A percentile compares a stretch with the other conserved stretches of the same genome.
Conservation (phyloP, 2,113 vertebrate species). For the Protobothrops mucrosquamatus region DNA sequence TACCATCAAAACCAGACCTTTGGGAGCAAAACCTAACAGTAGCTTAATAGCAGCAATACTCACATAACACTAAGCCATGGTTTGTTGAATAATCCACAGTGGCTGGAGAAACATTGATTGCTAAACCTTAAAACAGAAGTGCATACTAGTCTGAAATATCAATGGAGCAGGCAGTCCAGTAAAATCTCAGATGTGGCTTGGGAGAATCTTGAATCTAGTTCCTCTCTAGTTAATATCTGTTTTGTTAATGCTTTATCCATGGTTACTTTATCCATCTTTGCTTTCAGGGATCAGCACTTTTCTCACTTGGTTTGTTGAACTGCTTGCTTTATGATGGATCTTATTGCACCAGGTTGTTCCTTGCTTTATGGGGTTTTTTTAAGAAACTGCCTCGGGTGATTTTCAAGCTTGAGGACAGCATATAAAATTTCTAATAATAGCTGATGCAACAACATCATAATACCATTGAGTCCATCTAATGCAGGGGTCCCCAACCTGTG, state of each 20-base stretch:
- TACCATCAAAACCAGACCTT: too few relatives aligned
- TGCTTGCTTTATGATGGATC: not conserved
- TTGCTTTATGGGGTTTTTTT: not conserved
- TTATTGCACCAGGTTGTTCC: not conserved
- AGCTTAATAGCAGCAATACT: too few relatives aligned
- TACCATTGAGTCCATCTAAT: not conserved
- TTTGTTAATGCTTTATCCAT: too few relatives aligned
- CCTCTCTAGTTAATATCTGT: too few relatives aligned
- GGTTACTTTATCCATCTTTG: not conserved
- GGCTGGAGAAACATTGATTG: not conserved
- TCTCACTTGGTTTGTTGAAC: not conserved
- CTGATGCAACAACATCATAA: not conserved
- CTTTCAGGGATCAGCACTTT: not conserved
- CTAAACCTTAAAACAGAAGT: not conserved
- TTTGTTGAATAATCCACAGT: too few relatives aligned
- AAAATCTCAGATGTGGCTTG: not conserved
- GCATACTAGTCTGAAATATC: not conserved
- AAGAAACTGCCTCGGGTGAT: not conserved
- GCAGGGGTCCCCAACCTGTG: too few relatives aligned
- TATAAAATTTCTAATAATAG: not conserved
- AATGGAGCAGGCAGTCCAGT: not conserved
- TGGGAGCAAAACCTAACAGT: too few relatives aligned
- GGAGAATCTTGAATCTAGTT: not conserved
- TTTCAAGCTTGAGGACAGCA: not conserved
- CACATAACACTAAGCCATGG: too few relatives aligned